Evolutionary conservation across 2,797 vertebrate species (phyloP).

Genomic region (Lycodopsis pacificus): DNA sequence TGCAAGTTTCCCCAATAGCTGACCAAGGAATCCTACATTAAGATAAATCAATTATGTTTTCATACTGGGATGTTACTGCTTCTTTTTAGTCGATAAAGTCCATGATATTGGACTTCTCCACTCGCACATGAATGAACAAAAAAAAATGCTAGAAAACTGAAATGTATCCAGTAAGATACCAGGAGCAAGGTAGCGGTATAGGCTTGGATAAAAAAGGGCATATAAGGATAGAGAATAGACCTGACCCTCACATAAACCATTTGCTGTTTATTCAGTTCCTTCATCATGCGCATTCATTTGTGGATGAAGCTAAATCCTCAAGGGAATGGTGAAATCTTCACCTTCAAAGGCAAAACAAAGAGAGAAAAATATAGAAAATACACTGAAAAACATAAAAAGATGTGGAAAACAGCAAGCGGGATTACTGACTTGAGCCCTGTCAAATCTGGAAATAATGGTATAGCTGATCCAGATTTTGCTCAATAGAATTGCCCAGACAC

Average conservation of each 20-base stretch:
- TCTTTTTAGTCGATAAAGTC: background rate
- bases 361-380: background rate
- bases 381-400: background rate
- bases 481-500: background rate
- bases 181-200: background rate
- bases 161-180: background rate
- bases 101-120: background rate
- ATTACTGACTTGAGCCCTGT: background rate
- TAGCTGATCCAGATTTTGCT: background rate
- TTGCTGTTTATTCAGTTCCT: conserved; percentile 8
- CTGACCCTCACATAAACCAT: conserved; percentile 17
- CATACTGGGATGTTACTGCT: background rate
- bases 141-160: background rate
- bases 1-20: background rate
- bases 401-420: background rate
- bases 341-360: background rate
- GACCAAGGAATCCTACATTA: background rate
- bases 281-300: background rate
- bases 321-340: background rate
- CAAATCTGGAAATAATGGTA: background rate
- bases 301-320: conserved; percentile 6
- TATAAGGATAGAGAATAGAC: conserved; percentile 10
- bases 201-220: background rate
- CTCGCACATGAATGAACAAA: no score
- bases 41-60: conserved; percentile 17